Conservation (phyloP, 2,888 invertebrate genomes). For the Caenorhabditis sp. region DNA sequence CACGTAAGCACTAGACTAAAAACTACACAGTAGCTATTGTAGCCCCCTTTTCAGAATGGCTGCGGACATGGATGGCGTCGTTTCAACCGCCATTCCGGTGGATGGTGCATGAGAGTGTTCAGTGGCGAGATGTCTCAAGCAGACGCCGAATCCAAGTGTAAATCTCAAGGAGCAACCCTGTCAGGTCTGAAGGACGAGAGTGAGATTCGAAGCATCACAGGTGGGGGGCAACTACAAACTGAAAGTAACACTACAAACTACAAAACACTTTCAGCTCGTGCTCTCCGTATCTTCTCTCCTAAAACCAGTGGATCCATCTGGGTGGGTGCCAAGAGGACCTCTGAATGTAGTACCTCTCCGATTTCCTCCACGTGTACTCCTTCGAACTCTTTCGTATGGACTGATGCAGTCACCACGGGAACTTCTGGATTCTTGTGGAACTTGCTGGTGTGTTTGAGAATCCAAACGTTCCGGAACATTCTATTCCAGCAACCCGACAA, state of each 20-base stretch:
- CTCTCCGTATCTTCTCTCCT: not conserved
- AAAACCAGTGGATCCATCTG: conserved; percentile 22
- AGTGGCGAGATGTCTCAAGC: conserved; percentile 1
- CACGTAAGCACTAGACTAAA: no score
- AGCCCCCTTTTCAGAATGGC: conserved; percentile 10
- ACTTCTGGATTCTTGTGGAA: conserved; percentile 25
- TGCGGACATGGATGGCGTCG: conserved; percentile 29
- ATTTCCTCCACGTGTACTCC: conserved; percentile 2
- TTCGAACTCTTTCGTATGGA: conserved; percentile 27
- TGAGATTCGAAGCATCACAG: conserved; percentile 24
- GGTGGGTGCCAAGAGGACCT: not conserved
- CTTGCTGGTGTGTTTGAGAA: no score
- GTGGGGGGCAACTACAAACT: not conserved
- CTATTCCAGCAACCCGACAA: conserved; percentile 43
- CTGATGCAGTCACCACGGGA: conserved; percentile 13
- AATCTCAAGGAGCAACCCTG: not conserved
- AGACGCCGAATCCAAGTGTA: conserved; percentile 2
- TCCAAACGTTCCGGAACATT: no score
- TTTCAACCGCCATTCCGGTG: conserved; percentile 33
- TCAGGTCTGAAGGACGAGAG: conserved; percentile 3
- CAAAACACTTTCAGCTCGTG: not conserved
- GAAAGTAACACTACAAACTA: not conserved
- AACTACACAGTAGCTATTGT: not conserved
- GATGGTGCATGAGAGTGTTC: conserved; percentile 42
- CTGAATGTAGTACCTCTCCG: not conserved